Evolutionary conservation across 2,797 vertebrate genomes (phyloP).

Genomic region (Arnoldichthys spilopterus): DNA sequence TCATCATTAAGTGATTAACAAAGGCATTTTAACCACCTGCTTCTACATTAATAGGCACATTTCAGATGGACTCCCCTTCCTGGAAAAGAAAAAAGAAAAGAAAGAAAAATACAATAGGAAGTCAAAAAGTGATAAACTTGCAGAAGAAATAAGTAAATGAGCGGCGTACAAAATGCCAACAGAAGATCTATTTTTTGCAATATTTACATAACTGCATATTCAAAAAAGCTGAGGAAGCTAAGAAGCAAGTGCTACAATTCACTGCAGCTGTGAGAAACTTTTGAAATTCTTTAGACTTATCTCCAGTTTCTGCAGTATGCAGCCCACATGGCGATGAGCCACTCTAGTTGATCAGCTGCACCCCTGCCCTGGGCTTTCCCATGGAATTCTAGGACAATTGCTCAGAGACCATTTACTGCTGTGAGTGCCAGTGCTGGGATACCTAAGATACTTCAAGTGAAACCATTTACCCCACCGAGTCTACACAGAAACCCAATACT

Average conservation of each 20-base stretch:
- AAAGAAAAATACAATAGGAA: not conserved
- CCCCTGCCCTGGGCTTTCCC: conserved; percentile 43
- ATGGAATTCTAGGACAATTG: conserved; percentile 56
- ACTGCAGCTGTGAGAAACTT: conserved; percentile 43
- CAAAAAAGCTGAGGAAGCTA: not conserved
- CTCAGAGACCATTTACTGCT: conserved; percentile 43
- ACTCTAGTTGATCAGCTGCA: conserved; percentile 34
- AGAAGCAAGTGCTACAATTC: not conserved
- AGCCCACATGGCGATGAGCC: not conserved
- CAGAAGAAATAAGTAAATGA: not conserved
- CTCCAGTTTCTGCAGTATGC: conserved; percentile 23
- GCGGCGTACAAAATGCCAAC: not conserved
- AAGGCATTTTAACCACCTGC: conserved; percentile 83
- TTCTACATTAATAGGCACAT: conserved; percentile 79
- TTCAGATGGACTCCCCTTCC: conserved; percentile 71
- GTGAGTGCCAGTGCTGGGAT: conserved; percentile 50
- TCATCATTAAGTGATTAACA: conserved; percentile 86
- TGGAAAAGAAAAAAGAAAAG: conserved; percentile 60
- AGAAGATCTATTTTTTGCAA: not conserved
- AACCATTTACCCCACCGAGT: conserved; percentile 37
- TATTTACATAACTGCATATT: not conserved
- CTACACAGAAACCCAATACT: conserved; percentile 47
- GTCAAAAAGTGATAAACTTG: not conserved
- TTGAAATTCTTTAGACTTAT: conserved; percentile 49
- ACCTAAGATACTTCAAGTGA: conserved; percentile 44